A percentile compares a stretch with the other conserved stretches of the same genome.
Evolutionary conservation across 2,888 invertebrate species (phyloP).

Genomic region (Drymonia ruficornis): DNA sequence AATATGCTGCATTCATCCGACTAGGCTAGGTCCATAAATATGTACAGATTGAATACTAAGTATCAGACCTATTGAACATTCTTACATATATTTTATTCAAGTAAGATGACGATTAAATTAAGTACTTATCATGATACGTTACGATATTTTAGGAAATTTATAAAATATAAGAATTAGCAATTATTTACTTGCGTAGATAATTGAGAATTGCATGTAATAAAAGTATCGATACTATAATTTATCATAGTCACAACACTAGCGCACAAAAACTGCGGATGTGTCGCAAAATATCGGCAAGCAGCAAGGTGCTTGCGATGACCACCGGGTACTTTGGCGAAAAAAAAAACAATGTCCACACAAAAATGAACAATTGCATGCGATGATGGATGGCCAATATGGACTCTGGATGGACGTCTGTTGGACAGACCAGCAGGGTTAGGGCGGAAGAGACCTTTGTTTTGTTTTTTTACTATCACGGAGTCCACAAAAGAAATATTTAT

Average conservation of each 20-base stretch:
- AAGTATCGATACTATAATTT: background rate
- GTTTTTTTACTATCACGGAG: background rate
- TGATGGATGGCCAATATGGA: conserved; percentile 64
- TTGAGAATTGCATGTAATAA: background rate
- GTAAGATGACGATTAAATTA: no score
- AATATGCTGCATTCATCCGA: no score
- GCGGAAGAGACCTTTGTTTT: conserved; percentile 23
- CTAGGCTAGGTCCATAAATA: no score
- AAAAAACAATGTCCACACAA: conserved; percentile 47
- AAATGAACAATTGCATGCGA: conserved; percentile 70
- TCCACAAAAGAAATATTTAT: no score
- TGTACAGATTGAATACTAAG: no score
- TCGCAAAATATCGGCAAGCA: conserved; percentile 54
- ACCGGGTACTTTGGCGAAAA: conserved; percentile 63
- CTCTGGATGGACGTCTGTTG: conserved; percentile 12
- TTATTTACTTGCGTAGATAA: no score
- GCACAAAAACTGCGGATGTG: conserved; percentile 60
- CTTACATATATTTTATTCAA: no score
- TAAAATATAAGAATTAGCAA: no score
- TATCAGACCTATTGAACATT: no score
- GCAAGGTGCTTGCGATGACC: conserved; percentile 72
- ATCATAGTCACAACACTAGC: conserved; percentile 47
- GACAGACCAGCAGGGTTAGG: conserved; percentile 14
- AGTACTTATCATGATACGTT: no score
- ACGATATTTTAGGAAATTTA: no score